phyloP scores from a whole-genome alignment of 2,113 vertebrate species.

The Acrocephalus arundinaceus region DNA sequence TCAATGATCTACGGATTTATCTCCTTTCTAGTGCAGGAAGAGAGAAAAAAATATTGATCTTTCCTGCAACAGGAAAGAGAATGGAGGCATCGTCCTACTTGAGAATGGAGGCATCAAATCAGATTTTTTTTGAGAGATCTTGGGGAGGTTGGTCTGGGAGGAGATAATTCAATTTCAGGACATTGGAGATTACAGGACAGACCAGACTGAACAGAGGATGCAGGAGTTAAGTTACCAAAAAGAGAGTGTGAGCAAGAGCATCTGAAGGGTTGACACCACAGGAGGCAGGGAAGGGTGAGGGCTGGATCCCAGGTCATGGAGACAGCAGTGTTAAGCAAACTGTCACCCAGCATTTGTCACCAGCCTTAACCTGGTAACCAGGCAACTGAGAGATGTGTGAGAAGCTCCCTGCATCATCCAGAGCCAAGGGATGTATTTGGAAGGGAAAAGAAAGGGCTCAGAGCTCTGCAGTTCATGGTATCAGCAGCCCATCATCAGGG shows the following conservation, averaged over 20 bases:
- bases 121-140: neutral
- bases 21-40: neutral
- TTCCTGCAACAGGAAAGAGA: neutral
- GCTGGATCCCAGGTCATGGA: neutral
- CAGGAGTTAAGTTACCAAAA: neutral
- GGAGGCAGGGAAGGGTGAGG: neutral
- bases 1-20: neutral
- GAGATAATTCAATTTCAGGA: neutral
- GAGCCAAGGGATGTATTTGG: conserved; percentile 27
- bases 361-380: conserved; percentile 66
- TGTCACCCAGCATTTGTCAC: conserved; percentile 47
- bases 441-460: conserved; percentile 19
- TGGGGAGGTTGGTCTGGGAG: neutral
- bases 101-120: neutral
- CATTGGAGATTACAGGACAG: neutral
- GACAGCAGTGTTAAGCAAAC: conserved; percentile 8
- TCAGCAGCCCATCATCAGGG: neutral
- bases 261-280: neutral
- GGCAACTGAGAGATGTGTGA: conserved; percentile 68
- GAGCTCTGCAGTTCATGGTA: conserved; percentile 25
- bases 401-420: conserved; percentile 11
- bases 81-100: neutral
- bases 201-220: neutral
- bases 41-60: neutral
- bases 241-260: neutral